Base-by-base conservation (phyloP, 1,140 invertebrate genomes). In the Saccostrea echinata region DNA sequence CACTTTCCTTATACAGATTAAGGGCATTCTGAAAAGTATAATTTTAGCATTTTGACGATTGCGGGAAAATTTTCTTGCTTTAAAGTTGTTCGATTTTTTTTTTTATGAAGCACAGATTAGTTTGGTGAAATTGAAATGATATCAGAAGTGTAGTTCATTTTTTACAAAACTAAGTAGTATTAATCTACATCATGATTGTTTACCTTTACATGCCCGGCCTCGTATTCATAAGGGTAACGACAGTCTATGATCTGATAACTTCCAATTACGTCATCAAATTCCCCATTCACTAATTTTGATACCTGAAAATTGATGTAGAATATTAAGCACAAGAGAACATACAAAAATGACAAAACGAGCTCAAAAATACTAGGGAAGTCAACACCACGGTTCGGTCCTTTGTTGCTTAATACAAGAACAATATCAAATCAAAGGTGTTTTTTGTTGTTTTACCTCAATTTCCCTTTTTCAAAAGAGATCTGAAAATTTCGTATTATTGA, bases 161-260 rank as follows among this genome's bases (percentile, higher is more conserved):
- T 3, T 43, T 43, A 3, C 43, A 43, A 43, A 43, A 43, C 43
- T 43, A 43, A 2, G 43, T 43, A 43, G 4, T 8, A 43, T 2
- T 43, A 8, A 43, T 8, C 0, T 6, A 43, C 43, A 43, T 43
- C 43, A 43, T 43, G 43, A 43, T n/a, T 6, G 80, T 84, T 84
- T 87, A 93, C 91, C 12, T 94, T 93, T 43, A 99, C 98, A 93
- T 99, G 99, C 0, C 99, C 99, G 21, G 97, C 98, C 24, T 98
- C 97, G 94, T 95, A 99, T 94, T 99, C 99, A 94, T 99, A 99
- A 0, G 99, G 99, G 94, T 99, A 99, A 0, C 98, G 96, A 91
- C 93, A 95, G 92, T 95, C 95, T 71, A 96, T 93, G 51, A 96
- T 92, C 43, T 57, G 55, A 68, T 86, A 93, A 24, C 85, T 85